These are phyloP conservation scores for Ophioninae sp. DNA, from an alignment of 2,888 invertebrate genomes.

Conservation along the genomic window DNA sequence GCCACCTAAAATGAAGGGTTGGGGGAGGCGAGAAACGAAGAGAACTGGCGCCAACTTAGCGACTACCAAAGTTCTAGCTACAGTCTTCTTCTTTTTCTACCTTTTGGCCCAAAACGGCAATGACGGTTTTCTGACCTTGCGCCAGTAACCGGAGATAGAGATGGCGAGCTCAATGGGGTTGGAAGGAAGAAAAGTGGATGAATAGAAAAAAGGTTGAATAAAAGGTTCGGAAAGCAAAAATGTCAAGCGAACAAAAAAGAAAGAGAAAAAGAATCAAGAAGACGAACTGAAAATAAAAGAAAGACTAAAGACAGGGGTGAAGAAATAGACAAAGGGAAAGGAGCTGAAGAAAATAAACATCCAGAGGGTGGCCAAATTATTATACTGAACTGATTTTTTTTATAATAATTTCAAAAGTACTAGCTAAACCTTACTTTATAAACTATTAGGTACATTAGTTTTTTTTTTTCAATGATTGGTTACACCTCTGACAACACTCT, in stretches of 20 bases:
- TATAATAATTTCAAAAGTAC: no score
- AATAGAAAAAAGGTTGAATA: not conserved
- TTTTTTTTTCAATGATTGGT: no score
- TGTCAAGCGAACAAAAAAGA: not conserved
- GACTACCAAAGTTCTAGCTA: conserved; percentile 17
- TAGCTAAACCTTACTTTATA: no score
- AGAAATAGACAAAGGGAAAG: not conserved
- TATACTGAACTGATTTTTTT: no score
- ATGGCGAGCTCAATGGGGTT: not conserved
- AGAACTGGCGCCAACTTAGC: conserved; percentile 58
- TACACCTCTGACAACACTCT: no score
- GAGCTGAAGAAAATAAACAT: not conserved
- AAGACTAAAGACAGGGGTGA: not conserved
- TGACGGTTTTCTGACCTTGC: conserved; percentile 40
- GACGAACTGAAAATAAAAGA: not conserved
- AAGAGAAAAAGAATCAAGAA: not conserved
- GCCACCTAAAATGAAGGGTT: conserved; percentile 4
- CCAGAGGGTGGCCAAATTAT: no score
- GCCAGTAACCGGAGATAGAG: conserved; percentile 20
- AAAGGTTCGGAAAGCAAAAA: not conserved
- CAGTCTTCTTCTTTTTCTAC: conserved; percentile 18
- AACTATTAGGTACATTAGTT: no score
- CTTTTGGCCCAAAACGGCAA: conserved; percentile 9
- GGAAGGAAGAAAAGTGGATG: not conserved
- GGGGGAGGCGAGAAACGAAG: conserved; percentile 27